A percentile compares a stretch with the other conserved stretches of the same genome.
Evolutionary conservation across 2,888 invertebrate genomes (phyloP).

Genomic region (Thecophora atra): DNA sequence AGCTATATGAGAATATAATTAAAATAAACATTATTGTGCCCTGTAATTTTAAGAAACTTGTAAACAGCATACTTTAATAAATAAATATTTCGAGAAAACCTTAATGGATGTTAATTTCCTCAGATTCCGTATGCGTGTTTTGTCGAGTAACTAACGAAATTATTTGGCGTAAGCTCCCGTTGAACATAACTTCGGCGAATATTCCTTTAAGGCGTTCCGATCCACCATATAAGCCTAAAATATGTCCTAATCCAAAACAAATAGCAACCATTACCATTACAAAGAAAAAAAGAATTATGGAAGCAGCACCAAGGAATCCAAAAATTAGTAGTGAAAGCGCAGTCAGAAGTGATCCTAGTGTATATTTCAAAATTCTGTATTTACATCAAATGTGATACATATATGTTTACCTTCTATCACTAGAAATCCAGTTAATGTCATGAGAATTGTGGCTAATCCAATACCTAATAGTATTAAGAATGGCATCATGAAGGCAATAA

Average conservation of each 20-base stretch:
- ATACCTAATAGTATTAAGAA: conserved; percentile 59
- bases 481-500: conserved; percentile 55
- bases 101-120: no score
- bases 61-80: no score
- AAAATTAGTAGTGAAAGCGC: conserved; percentile 59
- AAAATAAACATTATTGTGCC: no score
- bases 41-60: no score
- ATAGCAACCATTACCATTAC: conserved; percentile 52
- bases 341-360: conserved; percentile 60
- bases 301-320: conserved; percentile 57
- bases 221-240: conserved; percentile 55
- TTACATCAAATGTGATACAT: neutral
- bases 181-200: conserved; percentile 48
- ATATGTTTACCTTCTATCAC: conserved; percentile 57
- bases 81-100: no score
- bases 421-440: conserved; percentile 64
- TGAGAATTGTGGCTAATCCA: conserved; percentile 57
- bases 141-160: neutral
- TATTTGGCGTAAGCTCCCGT: conserved; percentile 20
- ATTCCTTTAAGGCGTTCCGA: conserved; percentile 48
- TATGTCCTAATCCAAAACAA: conserved; percentile 61
- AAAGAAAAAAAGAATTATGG: conserved; percentile 53
- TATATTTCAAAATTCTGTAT: neutral
- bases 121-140: neutral
- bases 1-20: no score